Percentiles rank a stretch among this genome's conserved stretches.
phyloP scores from a whole-genome alignment of 2,113 vertebrate species.

The Spea multiplicata region DNA sequence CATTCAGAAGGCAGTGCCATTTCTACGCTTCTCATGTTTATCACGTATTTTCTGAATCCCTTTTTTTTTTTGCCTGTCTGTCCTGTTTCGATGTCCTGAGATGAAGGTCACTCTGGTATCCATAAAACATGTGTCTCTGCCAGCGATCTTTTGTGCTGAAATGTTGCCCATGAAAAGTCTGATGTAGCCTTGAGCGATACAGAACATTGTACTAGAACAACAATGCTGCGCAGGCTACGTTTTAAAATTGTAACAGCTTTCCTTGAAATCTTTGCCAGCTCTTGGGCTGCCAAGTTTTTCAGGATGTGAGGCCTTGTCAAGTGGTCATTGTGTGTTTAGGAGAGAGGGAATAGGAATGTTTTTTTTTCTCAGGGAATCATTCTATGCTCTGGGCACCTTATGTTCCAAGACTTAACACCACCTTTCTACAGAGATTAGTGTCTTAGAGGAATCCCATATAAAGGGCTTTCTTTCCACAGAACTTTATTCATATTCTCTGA shows the following conservation, averaged over 20 bases:
- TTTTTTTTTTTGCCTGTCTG: background rate
- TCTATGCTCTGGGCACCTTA: slow-evolving; percentile 7
- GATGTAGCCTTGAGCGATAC: background rate
- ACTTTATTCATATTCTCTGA: too few relatives aligned
- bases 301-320: slow-evolving; percentile 26
- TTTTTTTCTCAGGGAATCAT: slow-evolving; percentile 24
- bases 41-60: background rate
- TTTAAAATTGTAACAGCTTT: slow-evolving; percentile 23
- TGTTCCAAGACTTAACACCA: background rate
- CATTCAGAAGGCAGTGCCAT: background rate
- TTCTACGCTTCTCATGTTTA: background rate
- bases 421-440: slow-evolving; percentile 12
- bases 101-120: background rate
- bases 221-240: background rate
- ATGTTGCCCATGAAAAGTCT: background rate
- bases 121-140: slow-evolving; percentile 1
- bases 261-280: background rate
- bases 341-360: slow-evolving; percentile 12
- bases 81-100: background rate
- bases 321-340: slow-evolving; percentile 24
- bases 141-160: slow-evolving; percentile 11
- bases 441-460: background rate
- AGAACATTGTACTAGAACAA: slow-evolving; percentile 8
- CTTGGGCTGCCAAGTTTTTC: slow-evolving; percentile 19
- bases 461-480: too few relatives aligned